Base-by-base conservation (phyloP, 2,888 invertebrate genomes). In the Ichneumon xanthorius region DNA sequence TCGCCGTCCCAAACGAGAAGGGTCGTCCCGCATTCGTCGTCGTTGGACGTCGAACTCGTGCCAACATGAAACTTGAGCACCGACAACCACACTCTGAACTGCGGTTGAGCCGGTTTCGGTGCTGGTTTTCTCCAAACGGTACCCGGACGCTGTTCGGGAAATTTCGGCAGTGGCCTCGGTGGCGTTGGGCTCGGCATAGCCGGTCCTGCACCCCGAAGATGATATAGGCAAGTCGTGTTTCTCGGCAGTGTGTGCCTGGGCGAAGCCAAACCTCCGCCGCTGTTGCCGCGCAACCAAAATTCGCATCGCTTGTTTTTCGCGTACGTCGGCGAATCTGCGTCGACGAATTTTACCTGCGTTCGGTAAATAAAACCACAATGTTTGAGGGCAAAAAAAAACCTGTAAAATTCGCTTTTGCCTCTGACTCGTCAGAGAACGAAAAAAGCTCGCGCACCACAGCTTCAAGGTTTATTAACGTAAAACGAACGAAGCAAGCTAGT, bases 181-280 rank as follows among this genome's bases (percentile, higher is more conserved):
- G 93, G 93, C 19, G 93, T 96, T 93, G 94, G 96, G 94, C 95
- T 95, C 5, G 95, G 94, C 92, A 95, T 89, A 94, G 94, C 94
- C 94, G 94, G 94, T 94, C 94, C 95, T 40, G 93, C 92, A n/a
- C 94, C 96, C 88, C 96, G 96, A 92, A 98, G 96, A 93, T 98
- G 97, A 93, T 98, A 98, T 30, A 98, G 95, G 92, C 98, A 98
- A 9, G 98, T 98, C 33, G 97, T 98, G 93, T 98, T 98, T 0
- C 97, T 97, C 0, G 98, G 97, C 87, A 98, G 94, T 4, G 98
- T 97, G 94, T 98, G 98, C 88, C 96, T 95, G 0, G 98, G 98
- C 91, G 97, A 97, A 90, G 97, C 97, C 70, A 98, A 92, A 5
- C 97, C 95, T n/a, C 98, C 98, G 75, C 96, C 96, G 1, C 96